Base-by-base conservation (phyloP, 1,140 invertebrate genomes). In the Mamestra configurata region DNA sequence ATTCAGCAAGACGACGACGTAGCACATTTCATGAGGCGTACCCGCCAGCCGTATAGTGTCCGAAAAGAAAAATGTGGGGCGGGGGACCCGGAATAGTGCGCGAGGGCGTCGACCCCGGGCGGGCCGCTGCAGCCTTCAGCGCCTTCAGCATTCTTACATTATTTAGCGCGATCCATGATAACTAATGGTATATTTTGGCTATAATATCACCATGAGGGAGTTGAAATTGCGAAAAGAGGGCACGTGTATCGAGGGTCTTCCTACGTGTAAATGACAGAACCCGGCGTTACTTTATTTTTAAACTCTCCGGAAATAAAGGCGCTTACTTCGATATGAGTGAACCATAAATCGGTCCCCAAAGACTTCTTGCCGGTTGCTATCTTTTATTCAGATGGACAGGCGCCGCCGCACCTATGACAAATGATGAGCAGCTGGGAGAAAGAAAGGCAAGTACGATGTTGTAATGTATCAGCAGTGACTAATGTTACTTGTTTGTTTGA, bases 51-150 rank as follows among this genome's bases (percentile, higher is more conserved):
- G 82, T 81, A 75, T 87, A 88, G 84, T 90, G 92, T 91, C 91
- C 90, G 88, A 90, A 86, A 93, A 92, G 90, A 93, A 91, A 93
- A 92, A 91, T 92, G 82, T 89, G 87, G 87, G 84, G 81, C 87
- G 89, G 88, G 89, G 84, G 85, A 80, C 82, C 84, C 83, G 87
- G 82, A 81, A 79, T 82, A 79, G 80, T 79, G 71, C 53, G 80
- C 79, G 85, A 80, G 91, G 90, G 90, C 93, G 73, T 83, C 79
- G 93, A 92, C 86, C 93, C 83, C 84, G 81, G 71, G 40, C 73
- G 71, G 66, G 22, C 55, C 66, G 51, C 72, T 83, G 53, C 84
- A 87, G 88, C 87, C 88, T 92, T 84, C 85, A 89, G 80, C 81
- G 88, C 86, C 86, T 89, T 88, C 87, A 87, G 84, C 85, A 89